Percentiles rank a stretch among this genome's conserved stretches.
Evolutionary conservation across 2,888 invertebrate species (phyloP).

Genomic region (Hypolimnas misippus): DNA sequence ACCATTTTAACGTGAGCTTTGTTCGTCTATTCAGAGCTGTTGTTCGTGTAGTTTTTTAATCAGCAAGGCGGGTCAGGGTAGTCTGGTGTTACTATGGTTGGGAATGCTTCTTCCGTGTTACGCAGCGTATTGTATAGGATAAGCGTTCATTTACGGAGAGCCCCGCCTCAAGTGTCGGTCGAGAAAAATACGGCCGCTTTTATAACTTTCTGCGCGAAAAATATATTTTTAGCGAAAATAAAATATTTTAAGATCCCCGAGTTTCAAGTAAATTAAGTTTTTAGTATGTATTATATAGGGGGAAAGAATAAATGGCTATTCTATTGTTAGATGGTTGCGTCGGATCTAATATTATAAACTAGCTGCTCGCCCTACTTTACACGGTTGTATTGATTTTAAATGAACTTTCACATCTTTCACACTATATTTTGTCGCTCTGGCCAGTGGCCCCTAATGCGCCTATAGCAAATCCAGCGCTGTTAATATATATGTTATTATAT

Average conservation of each 20-base stretch:
- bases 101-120: conserved; percentile 39
- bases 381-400: too few relatives aligned
- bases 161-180: conserved; percentile 40
- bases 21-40: conserved; percentile 22
- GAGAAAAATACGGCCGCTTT: conserved; percentile 26
- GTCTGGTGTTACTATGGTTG: conserved; percentile 30
- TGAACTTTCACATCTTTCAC: too few relatives aligned
- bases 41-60: conserved; percentile 35
- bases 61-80: conserved; percentile 30
- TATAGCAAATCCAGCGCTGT: too few relatives aligned
- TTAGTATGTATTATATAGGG: neutral
- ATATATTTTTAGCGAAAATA: conserved; percentile 6
- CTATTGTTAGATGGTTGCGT: too few relatives aligned
- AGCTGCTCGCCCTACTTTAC: too few relatives aligned
- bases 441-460: too few relatives aligned
- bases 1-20: conserved; percentile 31
- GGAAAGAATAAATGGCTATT: too few relatives aligned
- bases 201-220: conserved; percentile 14
- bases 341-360: too few relatives aligned
- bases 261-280: neutral
- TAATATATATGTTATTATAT: too few relatives aligned
- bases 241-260: neutral
- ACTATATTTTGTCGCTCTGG: too few relatives aligned
- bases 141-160: conserved; percentile 40
- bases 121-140: conserved; percentile 38